Percentiles rank a stretch among this genome's conserved stretches.
Evolutionary conservation across 2,113 vertebrate species (phyloP).

Genomic region (Melanerpes aurifrons): DNA sequence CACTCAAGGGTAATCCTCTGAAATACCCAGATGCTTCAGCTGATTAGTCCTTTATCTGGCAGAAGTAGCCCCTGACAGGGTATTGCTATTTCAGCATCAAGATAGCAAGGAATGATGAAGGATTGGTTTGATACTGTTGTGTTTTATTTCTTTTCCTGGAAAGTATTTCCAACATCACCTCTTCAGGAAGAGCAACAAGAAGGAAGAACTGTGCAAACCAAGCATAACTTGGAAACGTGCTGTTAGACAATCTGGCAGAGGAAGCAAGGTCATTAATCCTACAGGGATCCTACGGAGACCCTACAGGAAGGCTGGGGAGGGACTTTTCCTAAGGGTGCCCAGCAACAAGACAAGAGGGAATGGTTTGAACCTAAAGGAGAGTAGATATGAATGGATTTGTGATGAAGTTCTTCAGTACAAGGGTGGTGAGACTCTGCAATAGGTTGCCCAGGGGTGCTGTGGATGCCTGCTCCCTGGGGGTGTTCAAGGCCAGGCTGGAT

Average conservation of each 20-base stretch:
- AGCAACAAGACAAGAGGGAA: too few species aligned
- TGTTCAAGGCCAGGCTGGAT: too few species aligned
- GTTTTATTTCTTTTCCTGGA: background rate
- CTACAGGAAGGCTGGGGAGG: too few species aligned
- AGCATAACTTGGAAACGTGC: background rate
- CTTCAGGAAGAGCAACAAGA: background rate
- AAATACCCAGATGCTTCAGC: background rate
- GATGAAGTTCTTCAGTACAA: too few species aligned
- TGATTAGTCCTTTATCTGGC: conserved; percentile 4
- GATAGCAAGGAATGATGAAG: background rate
- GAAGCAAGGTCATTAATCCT: background rate
- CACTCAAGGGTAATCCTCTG: background rate
- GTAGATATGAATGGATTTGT: too few species aligned
- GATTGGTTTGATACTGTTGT: background rate
- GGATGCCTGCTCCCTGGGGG: too few species aligned
- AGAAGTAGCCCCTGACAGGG: background rate
- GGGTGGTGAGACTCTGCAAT: too few species aligned
- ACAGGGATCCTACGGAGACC: too few species aligned
- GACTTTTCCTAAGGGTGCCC: too few species aligned
- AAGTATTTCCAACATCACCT: background rate
- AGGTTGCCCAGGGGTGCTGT: too few species aligned
- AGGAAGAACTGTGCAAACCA: background rate
- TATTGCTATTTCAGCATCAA: background rate
- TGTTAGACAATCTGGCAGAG: background rate
- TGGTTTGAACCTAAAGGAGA: too few species aligned